Evolutionary conservation across 2,888 invertebrate species (phyloP), one percentile per base, ranked within the genome.

Genomic region (Tethea ocularis): DNA sequence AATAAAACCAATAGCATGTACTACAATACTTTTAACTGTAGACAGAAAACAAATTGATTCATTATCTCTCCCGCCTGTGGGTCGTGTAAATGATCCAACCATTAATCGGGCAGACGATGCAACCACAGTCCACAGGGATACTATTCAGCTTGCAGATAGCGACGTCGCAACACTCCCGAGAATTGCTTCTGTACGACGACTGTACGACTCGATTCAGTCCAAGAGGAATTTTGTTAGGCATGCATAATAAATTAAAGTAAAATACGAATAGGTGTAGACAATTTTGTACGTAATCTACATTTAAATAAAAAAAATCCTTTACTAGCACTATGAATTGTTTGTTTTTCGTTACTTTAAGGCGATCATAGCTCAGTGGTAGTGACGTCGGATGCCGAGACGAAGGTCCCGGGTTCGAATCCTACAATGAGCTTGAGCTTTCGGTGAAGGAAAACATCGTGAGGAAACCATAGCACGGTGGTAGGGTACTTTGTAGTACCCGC

Each of bases 21-120:
- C 2, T n/a, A n/a, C 20, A 20, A 46, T 20, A 46, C 46, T 46
- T 46, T 20, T 1, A 46, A 20, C 10, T 10, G 20, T 20, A 46
- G 46, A 46, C 46, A n/a, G 46, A 8, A 46, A 46, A 46, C 46
- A 46, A 46, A 46, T 46, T 46, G 46, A 46, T 46, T 46, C 46
- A 46, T 46, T 46, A 46, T 20, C 46, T 20, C 38, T 38, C 20
- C 46, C 46, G n/a, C 46, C 20, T 5, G 46, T 20, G 10, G 10
- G 7, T 46, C 20, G 46, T 46, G 46, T 46, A 46, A 46, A 46
- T 46, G 46, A 20, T 46, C 46, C 46, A 46, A 46, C 46, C 46
- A 46, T 46, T 46, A 46, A 46, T 46, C 46, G 46, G 20, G 20
- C 20, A n/a, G 20, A 46, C 46, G 46, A 46, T 46, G 46, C 46